Conservation (phyloP, 2,113 vertebrate species). For the Forbesichthys papilliferus region DNA sequence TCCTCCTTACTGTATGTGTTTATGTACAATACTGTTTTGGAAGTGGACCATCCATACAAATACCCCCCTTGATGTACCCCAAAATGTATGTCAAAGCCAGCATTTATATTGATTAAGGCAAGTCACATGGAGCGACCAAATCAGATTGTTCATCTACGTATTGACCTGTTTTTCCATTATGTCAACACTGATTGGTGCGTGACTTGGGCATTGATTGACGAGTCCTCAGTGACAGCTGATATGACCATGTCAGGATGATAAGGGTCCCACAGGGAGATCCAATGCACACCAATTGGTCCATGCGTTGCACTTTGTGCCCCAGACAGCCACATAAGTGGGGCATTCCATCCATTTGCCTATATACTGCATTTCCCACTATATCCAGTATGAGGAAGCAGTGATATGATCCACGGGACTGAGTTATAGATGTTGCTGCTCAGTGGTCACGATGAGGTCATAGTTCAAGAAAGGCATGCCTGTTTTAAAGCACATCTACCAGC, state of each 20-base stretch:
- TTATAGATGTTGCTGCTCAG: slow-evolving; percentile 5
- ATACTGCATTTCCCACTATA: not conserved
- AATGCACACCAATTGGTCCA: not conserved
- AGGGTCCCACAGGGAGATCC: not conserved
- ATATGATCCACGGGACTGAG: slow-evolving; percentile 13
- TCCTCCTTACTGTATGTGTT: too few relatives aligned
- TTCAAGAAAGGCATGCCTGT: slow-evolving; percentile 20
- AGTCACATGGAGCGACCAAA: too few relatives aligned
- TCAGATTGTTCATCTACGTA: too few relatives aligned
- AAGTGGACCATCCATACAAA: too few relatives aligned
- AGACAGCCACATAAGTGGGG: not conserved
- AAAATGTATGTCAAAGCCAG: too few relatives aligned
- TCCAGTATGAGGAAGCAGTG: slow-evolving; percentile 12
- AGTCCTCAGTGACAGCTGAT: slow-evolving; percentile 1
- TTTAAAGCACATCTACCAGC: not conserved
- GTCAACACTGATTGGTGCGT: not conserved
- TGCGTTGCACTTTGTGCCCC: slow-evolving; percentile 19
- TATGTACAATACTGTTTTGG: too few relatives aligned
- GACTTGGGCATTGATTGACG: slow-evolving; percentile 2
- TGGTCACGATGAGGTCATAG: slow-evolving; percentile 26
- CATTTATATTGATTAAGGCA: too few relatives aligned
- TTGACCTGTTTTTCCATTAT: too few relatives aligned
- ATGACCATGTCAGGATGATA: not conserved
- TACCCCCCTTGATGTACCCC: too few relatives aligned
- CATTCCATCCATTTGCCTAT: not conserved